phyloP scores from a whole-genome alignment of 2,797 vertebrate genomes.

The Hemitrygon akajei region DNA sequence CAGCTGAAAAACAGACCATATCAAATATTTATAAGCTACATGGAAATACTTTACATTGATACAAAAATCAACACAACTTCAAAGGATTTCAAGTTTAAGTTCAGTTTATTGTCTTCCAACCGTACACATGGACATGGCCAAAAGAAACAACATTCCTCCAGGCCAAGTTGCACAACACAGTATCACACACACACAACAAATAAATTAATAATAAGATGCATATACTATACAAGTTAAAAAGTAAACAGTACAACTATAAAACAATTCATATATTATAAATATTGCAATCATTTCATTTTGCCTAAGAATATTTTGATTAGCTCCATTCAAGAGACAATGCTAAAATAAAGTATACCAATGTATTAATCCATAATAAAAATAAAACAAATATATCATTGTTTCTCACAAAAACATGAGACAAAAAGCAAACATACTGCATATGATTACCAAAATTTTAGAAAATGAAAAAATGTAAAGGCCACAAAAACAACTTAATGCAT shows the following conservation, averaged over 20 bases:
- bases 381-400: background rate
- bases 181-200: too few relatives aligned
- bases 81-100: background rate
- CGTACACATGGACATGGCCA: too few relatives aligned
- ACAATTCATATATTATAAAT: background rate
- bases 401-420: background rate
- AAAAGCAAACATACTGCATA: background rate
- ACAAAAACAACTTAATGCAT: too few relatives aligned
- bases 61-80: background rate
- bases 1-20: constrained; percentile 24
- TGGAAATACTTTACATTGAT: background rate
- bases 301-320: background rate
- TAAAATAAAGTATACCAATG: background rate
- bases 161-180: too few relatives aligned
- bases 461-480: background rate
- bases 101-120: too few relatives aligned
- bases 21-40: constrained; percentile 16
- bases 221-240: too few relatives aligned
- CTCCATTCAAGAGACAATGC: background rate
- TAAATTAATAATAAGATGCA: too few relatives aligned
- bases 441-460: background rate
- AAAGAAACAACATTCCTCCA: too few relatives aligned
- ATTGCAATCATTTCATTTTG: background rate
- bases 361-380: background rate
- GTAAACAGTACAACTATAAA: background rate